These are phyloP conservation scores for Trichonephila inaurata DNA, from an alignment of 1,140 invertebrate species.

Conservation along the genomic window DNA sequence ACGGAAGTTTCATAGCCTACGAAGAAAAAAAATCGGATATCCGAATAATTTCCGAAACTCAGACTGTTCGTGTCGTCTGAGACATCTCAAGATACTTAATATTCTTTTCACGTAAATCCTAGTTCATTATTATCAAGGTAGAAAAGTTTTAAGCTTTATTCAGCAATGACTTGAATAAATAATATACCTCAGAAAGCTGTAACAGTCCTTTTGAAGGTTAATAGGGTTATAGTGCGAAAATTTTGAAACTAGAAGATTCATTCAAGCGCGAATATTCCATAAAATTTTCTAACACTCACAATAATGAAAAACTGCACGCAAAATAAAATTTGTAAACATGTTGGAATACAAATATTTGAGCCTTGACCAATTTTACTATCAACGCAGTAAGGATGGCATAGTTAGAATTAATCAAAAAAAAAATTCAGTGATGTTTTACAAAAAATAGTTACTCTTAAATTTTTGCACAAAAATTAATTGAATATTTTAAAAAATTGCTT, in stretches of 20 bases:
- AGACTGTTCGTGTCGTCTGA: not conserved
- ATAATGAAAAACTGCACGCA: too few species aligned
- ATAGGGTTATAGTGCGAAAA: not conserved
- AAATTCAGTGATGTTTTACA: too few species aligned
- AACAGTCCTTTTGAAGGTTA: not conserved
- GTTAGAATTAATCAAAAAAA: too few species aligned
- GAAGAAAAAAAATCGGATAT: slow-evolving; percentile 16
- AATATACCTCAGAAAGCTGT: not conserved
- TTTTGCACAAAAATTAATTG: too few species aligned
- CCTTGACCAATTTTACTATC: too few species aligned
- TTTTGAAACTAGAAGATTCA: not conserved
- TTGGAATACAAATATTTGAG: too few species aligned
- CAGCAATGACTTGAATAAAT: not conserved
- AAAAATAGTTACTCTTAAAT: too few species aligned
- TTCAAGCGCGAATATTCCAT: too few species aligned
- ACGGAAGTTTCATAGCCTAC: not conserved
- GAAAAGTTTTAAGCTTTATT: not conserved
- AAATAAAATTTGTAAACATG: too few species aligned
- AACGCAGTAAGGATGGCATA: too few species aligned
- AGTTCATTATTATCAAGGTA: not conserved
- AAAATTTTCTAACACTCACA: too few species aligned
- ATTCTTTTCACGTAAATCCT: not conserved
- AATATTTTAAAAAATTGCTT: too few species aligned
- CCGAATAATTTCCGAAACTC: not conserved
- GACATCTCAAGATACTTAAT: not conserved